Percentiles rank a stretch among this genome's conserved stretches.
Conservation (phyloP, 2,113 vertebrate species). For the Zosterops hypoxanthus region DNA sequence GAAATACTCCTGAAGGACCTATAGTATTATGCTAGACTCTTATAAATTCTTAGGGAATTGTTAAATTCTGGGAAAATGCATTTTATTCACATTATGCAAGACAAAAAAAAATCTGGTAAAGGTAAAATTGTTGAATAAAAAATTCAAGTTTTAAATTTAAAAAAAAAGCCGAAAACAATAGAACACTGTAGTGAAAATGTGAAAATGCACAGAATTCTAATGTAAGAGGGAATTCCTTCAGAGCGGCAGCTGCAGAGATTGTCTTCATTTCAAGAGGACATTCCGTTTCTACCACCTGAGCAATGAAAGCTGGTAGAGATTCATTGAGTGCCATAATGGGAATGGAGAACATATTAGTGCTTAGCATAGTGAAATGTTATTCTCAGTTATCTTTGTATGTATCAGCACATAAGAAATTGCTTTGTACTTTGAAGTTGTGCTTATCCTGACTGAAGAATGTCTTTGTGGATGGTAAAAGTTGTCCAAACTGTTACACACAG, state of each 20-base stretch:
- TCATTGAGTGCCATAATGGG: accelerated
- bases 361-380: accelerated
- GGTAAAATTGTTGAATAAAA: background rate
- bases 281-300: background rate
- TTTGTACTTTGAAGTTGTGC: background rate
- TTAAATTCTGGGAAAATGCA: background rate
- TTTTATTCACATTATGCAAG: background rate
- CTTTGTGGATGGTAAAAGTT: background rate
- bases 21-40: background rate
- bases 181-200: background rate
- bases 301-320: background rate
- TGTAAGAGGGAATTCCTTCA: background rate
- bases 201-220: background rate
- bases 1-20: background rate
- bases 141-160: background rate
- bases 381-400: background rate
- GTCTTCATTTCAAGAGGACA: background rate
- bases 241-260: background rate
- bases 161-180: too few species aligned
- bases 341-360: background rate
- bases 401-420: background rate
- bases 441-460: background rate
- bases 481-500: background rate
- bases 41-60: background rate
- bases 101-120: background rate